Evolutionary conservation across 2,888 invertebrate genomes (phyloP), one percentile per base, ranked within the genome.

Genomic region (Cephus runcator): DNA sequence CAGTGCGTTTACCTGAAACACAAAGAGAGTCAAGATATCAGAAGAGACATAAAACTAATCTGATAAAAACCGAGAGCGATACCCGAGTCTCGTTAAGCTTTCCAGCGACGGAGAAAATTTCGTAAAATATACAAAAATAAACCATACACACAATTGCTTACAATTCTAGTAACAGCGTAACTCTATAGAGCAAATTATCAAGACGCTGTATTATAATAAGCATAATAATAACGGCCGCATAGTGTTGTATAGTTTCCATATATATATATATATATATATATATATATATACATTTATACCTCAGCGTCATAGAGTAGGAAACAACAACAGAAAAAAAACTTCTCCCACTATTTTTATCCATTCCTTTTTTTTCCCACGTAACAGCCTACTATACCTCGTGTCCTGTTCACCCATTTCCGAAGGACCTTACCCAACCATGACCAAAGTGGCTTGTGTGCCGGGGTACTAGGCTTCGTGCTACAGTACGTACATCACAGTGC

Each of bases 391-490:
- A 73, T 76, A 83, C 79, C 84, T 86, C 87, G 85, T 88, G 88
- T 90, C 88, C 88, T 89, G 89, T 88, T 90, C 90, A 90, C 87
- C 89, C 88, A 90, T 90, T 90, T 90, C 88, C 86, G 89, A 90
- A 90, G 89, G 90, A 88, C 87, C 87, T 87, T 85, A 88, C 83
- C 89, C 87, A 90, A 90, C 87, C 90, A 89, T 90, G 89, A 89
- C 90, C 86, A 85, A 83, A 84, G 85, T 81, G 77, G 81, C 83
- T 82, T 69, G 81, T 79, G 78, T 77, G 80, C 79, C 71, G 71
- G 71, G 31, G 71, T 31, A 71, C 71, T 71, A 33, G 71, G 31
- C 33, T 31, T 33, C 71, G 71, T 33, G 71, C 71, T 15, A 33
- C 40, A 56, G 40, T 23, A 56, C 40, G 12, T 71, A 12, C 71